These are phyloP conservation scores for Geotrupes spiniger DNA, from an alignment of 2,888 invertebrate genomes.

Conservation along the genomic window DNA sequence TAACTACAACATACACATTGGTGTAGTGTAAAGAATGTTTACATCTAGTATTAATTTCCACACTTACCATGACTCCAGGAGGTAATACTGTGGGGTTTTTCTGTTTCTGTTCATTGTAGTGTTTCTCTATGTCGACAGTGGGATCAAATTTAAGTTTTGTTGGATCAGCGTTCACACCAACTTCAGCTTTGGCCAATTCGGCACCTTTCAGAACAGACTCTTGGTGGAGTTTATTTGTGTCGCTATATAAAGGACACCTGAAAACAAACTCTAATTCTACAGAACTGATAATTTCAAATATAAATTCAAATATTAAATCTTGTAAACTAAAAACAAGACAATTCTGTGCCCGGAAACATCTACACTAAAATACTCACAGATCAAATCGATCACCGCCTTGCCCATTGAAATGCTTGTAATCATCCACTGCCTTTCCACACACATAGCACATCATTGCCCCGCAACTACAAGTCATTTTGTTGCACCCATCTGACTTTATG, in stretches of 20 bases:
- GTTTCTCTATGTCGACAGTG: conserved; percentile 18
- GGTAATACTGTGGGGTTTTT: too few species aligned
- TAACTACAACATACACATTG: too few species aligned
- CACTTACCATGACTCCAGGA: too few species aligned
- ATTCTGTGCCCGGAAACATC: too few species aligned
- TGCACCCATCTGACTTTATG: conserved; percentile 57
- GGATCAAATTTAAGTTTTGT: conserved; percentile 44
- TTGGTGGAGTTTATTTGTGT: conserved; percentile 45
- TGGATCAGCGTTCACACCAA: conserved; percentile 40
- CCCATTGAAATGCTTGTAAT: conserved; percentile 57
- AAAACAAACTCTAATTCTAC: too few species aligned
- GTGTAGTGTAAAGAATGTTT: too few species aligned
- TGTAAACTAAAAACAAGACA: too few species aligned
- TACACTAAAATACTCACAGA: conserved; percentile 26
- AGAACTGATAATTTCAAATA: too few species aligned
- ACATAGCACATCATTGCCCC: conserved; percentile 58
- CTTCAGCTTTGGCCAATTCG: conserved; percentile 41
- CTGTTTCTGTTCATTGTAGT: conserved; percentile 16
- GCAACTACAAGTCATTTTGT: conserved; percentile 58
- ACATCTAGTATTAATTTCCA: too few species aligned
- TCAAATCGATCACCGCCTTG: conserved; percentile 44
- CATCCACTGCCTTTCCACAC: conserved; percentile 53
- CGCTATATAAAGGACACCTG: conserved; percentile 51
- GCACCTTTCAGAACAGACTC: conserved; percentile 47
- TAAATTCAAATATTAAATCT: too few species aligned